Evolutionary conservation across 2,797 vertebrate genomes (phyloP), one percentile per base, ranked within the genome.

Genomic region (Poliocrania exsul): DNA sequence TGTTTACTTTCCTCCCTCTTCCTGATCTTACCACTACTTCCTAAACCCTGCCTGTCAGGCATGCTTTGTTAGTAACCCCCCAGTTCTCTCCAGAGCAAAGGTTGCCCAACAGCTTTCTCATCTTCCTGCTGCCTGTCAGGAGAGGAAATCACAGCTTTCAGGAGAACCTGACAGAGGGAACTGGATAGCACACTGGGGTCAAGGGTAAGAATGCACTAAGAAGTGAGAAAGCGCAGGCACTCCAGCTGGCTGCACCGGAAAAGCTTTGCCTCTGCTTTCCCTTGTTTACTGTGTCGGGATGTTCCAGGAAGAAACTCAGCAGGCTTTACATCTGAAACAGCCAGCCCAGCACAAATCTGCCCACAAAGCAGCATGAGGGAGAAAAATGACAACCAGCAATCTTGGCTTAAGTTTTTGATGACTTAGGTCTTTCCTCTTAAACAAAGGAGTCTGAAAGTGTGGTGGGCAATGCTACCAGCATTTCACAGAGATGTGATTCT

Each of bases 21-120:
- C 96, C 94, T 88, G 94, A 95, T 96, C 74, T 95, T 97, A 96
- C 96, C 94, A 77, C 79, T 95, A 93, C 96, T 98, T 98, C 97
- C 97, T 96, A 97, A 96, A 93, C 92, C 93, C 67, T 96, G 94
- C 90, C 95, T 97, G 96, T 96, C 96, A 97, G 78, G 91, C 93
- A 71, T 86, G 93, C 88, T 93, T 97, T 97, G 95, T 94, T 97
- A 97, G 97, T 96, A 97, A 94, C 85, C 94, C 88, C 93, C 65
- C 70, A 80, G 91, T 83, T 92, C 92, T 95, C 88, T 87, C 69
- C 79, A 80, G 98, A 97, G 97, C 97, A 98, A 98, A 98, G 98
- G 98, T 98, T 97, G 97, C 92, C 89, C 86, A 95, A 94, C 98
- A 98, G 98, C 97, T 97, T 98, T 98, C 98, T 97, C 96, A 93